These are phyloP conservation scores for Decapterus maruadsi DNA, from an alignment of 2,797 vertebrate species.

Conservation along the genomic window DNA sequence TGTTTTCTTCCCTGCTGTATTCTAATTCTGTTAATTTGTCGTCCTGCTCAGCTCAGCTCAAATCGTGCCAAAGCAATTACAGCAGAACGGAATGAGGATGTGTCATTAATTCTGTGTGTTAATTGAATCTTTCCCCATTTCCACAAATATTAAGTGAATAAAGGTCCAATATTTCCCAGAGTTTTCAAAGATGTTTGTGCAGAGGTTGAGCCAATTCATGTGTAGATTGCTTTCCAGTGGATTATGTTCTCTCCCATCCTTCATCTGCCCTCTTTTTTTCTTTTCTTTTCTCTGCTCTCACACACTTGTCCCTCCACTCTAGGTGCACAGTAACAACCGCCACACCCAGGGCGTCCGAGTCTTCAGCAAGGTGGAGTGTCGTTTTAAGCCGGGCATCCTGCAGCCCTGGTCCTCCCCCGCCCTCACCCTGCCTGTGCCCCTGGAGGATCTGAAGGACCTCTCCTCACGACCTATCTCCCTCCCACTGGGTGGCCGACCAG, in stretches of 20 bases:
- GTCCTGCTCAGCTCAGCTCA: not conserved
- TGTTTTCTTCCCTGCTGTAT: conserved; percentile 7
- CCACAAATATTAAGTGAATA: conserved; percentile 35
- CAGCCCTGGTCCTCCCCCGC: conserved; percentile 87
- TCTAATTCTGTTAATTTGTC: conserved; percentile 46
- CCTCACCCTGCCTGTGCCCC: conserved; percentile 81
- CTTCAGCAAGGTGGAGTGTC: conserved; percentile 89
- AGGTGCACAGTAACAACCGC: conserved; percentile 96
- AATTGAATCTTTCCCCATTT: conserved; percentile 60
- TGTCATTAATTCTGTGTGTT: conserved; percentile 63
- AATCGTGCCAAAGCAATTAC: conserved; percentile 69
- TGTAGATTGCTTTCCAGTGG: conserved; percentile 9
- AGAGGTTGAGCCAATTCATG: conserved; percentile 26
- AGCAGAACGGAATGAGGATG: conserved; percentile 47
- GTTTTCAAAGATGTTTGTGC: conserved; percentile 34
- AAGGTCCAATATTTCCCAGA: conserved; percentile 3
- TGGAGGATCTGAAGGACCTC: conserved; percentile 90
- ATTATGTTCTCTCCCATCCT: not conserved
- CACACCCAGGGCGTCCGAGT: conserved; percentile 90
- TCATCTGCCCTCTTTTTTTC: not conserved
- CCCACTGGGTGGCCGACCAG: conserved; percentile 82
- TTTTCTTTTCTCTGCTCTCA: not conserved
- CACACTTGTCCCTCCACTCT: conserved; percentile 5
- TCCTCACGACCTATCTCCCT: conserved; percentile 89
- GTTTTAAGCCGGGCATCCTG: conserved; percentile 87